Base-by-base conservation (phyloP, 2,797 vertebrate genomes). In the Gymnoscopelus microlampas region DNA sequence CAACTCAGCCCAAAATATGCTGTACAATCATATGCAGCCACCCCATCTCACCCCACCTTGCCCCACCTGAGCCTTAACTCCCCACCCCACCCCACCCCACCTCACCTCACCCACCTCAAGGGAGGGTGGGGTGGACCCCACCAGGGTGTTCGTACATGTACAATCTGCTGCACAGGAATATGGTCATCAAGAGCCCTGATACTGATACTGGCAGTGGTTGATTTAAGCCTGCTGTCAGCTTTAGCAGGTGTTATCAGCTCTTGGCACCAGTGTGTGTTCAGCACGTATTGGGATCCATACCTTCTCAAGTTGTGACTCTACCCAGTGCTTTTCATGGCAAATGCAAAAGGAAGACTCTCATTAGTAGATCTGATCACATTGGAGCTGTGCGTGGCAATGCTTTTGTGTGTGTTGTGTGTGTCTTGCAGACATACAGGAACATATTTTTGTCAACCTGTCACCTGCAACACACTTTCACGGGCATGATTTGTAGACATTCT, bases 131-230 rank as follows among this genome's bases (percentile, higher is more conserved):
- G 26, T 29, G 26, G 26, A 29, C 26, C 26, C 26, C 64, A 73
- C 58, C 54, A 60, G 65, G 63, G n/a, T 74, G 70, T 77, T 69
- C 1, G 1, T 77, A 60, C 71, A 80, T 75, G 63, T 66, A 70
- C n/a, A 73, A 70, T 51, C 73, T 73, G 67, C 71, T 66, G 67
- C 61, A 70, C 51, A 63, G 65, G 66, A 69, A 24, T 29, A 70
- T 44, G 19, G 64, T 80, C 47, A 81, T 75, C 53, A 80, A 74
- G 68, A 80, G 74, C 49, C 48, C 68, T 71, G n/a, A n/a, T n/a
- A n/a, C n/a, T n/a, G 71, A 77, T 66, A 71, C 75, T 81, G 61
- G 75, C 62, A 78, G 71, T 81, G 53, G 78, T 68, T 66, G 78
- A 64, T 66, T n/a, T n/a, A 19, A 19, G 63, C 80, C 32, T 29